Conservation (phyloP, 2,113 vertebrate genomes). For the Indicator maculatus region DNA sequence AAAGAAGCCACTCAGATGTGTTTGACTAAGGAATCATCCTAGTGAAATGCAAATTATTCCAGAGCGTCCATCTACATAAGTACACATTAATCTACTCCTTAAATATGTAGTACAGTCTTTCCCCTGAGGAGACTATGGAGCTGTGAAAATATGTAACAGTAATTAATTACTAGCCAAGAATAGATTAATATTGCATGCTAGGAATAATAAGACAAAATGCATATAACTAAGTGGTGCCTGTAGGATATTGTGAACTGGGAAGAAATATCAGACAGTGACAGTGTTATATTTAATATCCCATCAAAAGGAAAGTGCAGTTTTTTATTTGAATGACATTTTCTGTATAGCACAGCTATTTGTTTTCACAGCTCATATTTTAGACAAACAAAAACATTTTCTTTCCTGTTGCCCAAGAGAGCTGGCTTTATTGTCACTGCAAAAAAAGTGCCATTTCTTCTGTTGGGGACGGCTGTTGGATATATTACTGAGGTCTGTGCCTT, state of each 20-base stretch:
- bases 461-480: not conserved
- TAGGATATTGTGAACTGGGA: not conserved
- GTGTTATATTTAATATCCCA: not conserved
- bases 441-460: not conserved
- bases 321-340: constrained; percentile 25
- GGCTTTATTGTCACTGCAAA: not conserved
- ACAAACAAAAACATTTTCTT: constrained; percentile 31
- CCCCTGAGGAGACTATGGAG: constrained; percentile 33
- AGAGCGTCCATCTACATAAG: constrained; percentile 49
- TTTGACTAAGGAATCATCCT: constrained; percentile 42
- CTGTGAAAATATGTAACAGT: constrained; percentile 51
- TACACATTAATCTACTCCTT: constrained; percentile 58
- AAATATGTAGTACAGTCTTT: constrained; percentile 36
- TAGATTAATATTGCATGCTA: constrained; percentile 46
- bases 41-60: constrained; percentile 56
- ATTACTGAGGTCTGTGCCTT: not conserved
- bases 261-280: not conserved
- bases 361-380: constrained; percentile 26
- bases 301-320: not conserved
- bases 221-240: not conserved
- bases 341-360: not conserved
- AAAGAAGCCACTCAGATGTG: not conserved
- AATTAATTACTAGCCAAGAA: constrained; percentile 70
- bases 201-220: constrained; percentile 23
- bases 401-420: not conserved